Base-by-base conservation (phyloP, 2,113 vertebrate genomes). In the Melanostigma gelatinosum region DNA sequence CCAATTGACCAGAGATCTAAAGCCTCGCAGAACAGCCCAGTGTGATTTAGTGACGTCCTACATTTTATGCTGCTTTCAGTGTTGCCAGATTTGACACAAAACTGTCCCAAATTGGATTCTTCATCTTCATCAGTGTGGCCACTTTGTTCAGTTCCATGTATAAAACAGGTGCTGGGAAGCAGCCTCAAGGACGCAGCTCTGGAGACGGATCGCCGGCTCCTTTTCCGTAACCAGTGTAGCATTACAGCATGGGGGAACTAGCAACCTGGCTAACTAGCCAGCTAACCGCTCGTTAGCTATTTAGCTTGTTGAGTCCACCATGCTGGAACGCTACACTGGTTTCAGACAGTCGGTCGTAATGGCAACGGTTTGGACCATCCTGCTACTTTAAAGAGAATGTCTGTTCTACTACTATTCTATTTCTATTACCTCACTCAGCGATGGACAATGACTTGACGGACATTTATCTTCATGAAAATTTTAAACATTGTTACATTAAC, bases 1-100 rank as follows among this genome's bases (percentile, higher is more conserved):
- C 42, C 27, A 27, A 44, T 13, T 57, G 72, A 65, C 32, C 44
- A 16, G 48, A 44, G 61, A 76, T 48, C 5, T 71, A 60, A 60
- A 68, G 52, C 69, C 50, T 57, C 3, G 42, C 10, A 48, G 61
- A 55, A 40, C 42, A 72, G 70, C 50, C 6, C 16, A 12, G 38
- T 42, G 58, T 42, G 76, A 77, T 61, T 80, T 61, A 61, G 22
- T 12, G 24, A 71, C 36, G 54, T 7, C 22, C 50, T 38, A 6
- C 3, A 18, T 20, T 6, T 67, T 1, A 44, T 32, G 38, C 22
- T 4, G 70, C 24, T 65, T 57, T 13, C 67, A 62, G 38, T 20
- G 20, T 66, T 73, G 32, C 20, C 27, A 66, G 55, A 52, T 72
- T 54, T 44, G 42, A 68, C 40, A 27, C 5, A 29, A 40, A 76